Evolutionary conservation across 2,888 invertebrate genomes (phyloP), one percentile per base, ranked within the genome.

Genomic region (Drosophila eohydei): DNA sequence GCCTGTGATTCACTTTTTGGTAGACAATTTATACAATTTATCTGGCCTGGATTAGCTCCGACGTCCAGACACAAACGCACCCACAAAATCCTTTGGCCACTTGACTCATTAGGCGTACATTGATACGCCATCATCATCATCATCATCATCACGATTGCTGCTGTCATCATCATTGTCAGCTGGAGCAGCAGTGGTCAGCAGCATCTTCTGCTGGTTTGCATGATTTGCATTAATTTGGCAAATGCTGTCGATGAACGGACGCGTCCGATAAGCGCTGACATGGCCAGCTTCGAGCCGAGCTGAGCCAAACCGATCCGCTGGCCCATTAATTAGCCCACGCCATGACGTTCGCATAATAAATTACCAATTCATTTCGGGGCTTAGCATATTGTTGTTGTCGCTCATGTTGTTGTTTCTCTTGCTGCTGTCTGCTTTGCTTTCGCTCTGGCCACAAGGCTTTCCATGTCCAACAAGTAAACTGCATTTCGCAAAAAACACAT

Each of bases 191-290:
- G 74, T 56, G 50, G 51, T n/a, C 70, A 64, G 70, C 26, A 64
- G 67, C 72, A 88, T 83, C 86, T 81, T 74, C 69, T 78, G 74
- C 76, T 78, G 78, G 62, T 83, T 66, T 21, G 88, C 90, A 87
- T 87, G 87, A 87, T 87, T 87, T 87, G 87, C 87, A 87, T 87
- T 87, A 87, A 87, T 87, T 87, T 88, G 90, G 90, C 87, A 87
- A 89, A 89, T 78, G 87, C 89, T 86, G 75, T 83, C 89, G 74
- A 80, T 80, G 78, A 81, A 66, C 89, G 73, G 61, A 81, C 79
- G 88, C 83, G 67, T 66, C 69, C 80, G 84, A 84, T 84, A 84
- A 89, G 88, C 85, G 89, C 89, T 88, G 84, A 84, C 84, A 84
- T 77, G 80, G 67, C 75, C 87, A 59, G 71, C 52, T 50, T 11